These are phyloP conservation scores for Myotis findleyi DNA, from an alignment of 2,797 vertebrate genomes.

Conservation along the genomic window DNA sequence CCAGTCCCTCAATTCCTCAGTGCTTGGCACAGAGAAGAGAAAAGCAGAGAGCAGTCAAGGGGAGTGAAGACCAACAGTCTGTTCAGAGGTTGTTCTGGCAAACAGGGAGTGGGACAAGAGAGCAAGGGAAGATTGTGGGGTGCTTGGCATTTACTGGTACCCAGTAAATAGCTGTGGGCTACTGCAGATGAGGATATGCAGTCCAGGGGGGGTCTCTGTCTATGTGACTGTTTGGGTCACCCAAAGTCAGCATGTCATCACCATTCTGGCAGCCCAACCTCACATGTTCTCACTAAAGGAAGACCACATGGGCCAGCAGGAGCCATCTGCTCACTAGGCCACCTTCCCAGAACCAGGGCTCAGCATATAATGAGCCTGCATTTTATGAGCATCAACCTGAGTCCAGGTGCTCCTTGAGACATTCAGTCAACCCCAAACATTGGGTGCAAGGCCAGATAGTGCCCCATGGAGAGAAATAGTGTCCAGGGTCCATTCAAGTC, in stretches of 20 bases:
- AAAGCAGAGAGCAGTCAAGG: not conserved
- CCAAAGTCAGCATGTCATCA: not conserved
- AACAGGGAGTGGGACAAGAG: not conserved
- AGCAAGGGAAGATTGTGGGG: not conserved
- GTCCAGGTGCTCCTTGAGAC: not conserved
- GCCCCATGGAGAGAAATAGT: fast-evolving
- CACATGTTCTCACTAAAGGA: not conserved
- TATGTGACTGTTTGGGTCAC: not conserved
- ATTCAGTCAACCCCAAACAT: not conserved
- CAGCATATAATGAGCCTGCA: not conserved
- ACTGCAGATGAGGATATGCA: not conserved
- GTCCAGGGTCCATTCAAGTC: not conserved
- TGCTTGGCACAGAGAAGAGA: no score
- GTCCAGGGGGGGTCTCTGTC: not conserved
- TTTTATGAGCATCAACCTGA: not conserved
- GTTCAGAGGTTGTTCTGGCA: no score
- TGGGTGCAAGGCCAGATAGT: not conserved
- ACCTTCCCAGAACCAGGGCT: not conserved
- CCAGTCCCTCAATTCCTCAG: not conserved
- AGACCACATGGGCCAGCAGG: not conserved
- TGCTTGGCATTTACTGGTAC: not conserved
- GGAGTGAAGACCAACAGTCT: not conserved
- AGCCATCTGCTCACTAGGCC: not conserved
- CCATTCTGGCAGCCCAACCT: not conserved
- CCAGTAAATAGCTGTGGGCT: fast-evolving